Evolutionary conservation across 2,888 invertebrate genomes (phyloP).

Genomic region (Laspeyria flexula): DNA sequence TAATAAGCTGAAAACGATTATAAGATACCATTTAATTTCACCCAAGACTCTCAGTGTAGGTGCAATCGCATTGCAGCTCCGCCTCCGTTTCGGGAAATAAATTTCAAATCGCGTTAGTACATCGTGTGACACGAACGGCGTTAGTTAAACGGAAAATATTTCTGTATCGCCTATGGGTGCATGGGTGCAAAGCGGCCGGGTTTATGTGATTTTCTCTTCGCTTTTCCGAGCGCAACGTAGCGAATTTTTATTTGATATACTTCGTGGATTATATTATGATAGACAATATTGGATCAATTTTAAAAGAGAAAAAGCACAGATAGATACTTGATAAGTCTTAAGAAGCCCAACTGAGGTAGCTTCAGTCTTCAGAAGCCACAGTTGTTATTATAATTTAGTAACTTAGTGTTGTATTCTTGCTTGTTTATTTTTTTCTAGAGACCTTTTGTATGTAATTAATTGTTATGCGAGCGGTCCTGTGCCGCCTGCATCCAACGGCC

Average conservation of each 20-base stretch:
- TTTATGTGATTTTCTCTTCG: constrained; percentile 66
- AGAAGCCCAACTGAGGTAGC: too few species aligned
- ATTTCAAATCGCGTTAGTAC: constrained; percentile 72
- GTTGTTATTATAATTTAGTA: too few species aligned
- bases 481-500: too few species aligned
- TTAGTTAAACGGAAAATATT: constrained; percentile 79
- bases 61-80: constrained; percentile 46
- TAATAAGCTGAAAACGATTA: constrained; percentile 34
- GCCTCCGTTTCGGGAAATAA: constrained; percentile 65
- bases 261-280: constrained; percentile 2
- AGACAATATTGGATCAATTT: background rate
- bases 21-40: constrained; percentile 40
- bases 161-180: constrained; percentile 69
- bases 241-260: constrained; percentile 43
- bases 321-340: too few species aligned
- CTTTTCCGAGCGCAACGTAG: constrained; percentile 36
- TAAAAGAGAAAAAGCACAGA: too few species aligned
- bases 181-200: constrained; percentile 62
- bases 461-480: too few species aligned
- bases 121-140: constrained; percentile 63
- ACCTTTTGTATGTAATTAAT: too few species aligned
- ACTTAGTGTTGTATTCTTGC: too few species aligned
- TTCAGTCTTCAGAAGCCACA: too few species aligned
- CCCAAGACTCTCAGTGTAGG: constrained; percentile 29
- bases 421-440: too few species aligned